phyloP scores from a whole-genome alignment of 2,888 invertebrate genomes.

The Hedya salicella region DNA sequence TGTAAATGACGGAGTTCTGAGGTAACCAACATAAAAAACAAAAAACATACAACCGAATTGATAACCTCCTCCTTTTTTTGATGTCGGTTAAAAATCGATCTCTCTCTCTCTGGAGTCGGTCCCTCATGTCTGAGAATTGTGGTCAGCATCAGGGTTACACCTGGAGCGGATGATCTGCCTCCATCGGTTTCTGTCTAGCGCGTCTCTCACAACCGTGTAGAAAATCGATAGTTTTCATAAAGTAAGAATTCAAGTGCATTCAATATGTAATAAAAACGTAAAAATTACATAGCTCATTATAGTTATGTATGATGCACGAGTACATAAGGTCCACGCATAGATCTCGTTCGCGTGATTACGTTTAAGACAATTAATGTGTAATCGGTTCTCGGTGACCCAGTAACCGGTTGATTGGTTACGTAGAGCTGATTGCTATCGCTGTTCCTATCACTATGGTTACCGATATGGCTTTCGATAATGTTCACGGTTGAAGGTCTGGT shows the following conservation, averaged over 20 bases:
- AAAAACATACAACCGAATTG: too few relatives aligned
- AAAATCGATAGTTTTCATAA: background rate
- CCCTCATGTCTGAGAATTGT: too few relatives aligned
- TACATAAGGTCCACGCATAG: conserved; percentile 11
- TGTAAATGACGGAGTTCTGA: too few relatives aligned
- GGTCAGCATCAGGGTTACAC: too few relatives aligned
- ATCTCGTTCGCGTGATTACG: conserved; percentile 32
- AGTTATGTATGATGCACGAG: conserved; percentile 24
- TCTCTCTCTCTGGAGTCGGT: too few relatives aligned
- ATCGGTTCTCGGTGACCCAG: conserved; percentile 39
- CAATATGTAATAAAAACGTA: background rate
- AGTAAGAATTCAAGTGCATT: background rate
- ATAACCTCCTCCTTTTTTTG: too few relatives aligned
- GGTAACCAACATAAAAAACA: too few relatives aligned
- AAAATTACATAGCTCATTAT: conserved; percentile 21
- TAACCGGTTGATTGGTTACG: conserved; percentile 16
- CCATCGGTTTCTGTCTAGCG: too few relatives aligned
- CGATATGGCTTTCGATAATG: too few relatives aligned
- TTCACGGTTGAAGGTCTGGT: background rate
- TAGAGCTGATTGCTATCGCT: conserved; percentile 19
- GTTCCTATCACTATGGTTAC: background rate
- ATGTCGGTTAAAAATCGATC: too few relatives aligned
- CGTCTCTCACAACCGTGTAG: too few relatives aligned
- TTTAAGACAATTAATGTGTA: conserved; percentile 34
- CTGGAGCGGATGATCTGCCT: too few relatives aligned